Conservation (phyloP, 2,113 vertebrate genomes). For the Hemiprocne comata region DNA sequence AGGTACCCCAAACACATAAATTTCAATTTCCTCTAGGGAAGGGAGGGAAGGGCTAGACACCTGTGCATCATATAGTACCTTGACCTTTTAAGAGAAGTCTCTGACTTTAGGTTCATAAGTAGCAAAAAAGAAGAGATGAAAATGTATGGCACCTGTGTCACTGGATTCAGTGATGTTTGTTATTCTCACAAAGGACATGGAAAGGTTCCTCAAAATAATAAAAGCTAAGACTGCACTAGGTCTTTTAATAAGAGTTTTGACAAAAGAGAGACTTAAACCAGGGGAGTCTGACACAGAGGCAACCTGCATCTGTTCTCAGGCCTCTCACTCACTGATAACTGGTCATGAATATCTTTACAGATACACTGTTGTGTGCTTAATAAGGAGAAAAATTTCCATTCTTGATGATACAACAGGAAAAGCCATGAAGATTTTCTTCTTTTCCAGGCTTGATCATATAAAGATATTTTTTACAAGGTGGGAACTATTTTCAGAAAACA, state of each 20-base stretch:
- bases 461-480: not conserved
- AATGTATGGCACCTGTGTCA: not conserved
- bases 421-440: not conserved
- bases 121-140: not conserved
- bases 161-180: not conserved
- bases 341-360: not conserved
- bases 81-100: not conserved
- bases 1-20: not conserved
- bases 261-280: not conserved
- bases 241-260: not conserved
- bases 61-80: not conserved
- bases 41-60: not conserved
- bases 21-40: not conserved
- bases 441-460: not conserved
- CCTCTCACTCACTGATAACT: not conserved
- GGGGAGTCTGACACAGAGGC: not conserved
- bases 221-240: not conserved
- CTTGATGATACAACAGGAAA: not conserved
- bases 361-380: not conserved
- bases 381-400: not conserved
- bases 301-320: rapidly evolving
- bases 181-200: not conserved
- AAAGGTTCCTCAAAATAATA: not conserved
- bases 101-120: not conserved
- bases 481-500: not conserved